Percentiles rank a stretch among this genome's conserved stretches.
Conservation (phyloP, 2,113 vertebrate species). For the Muntiacus reevesi region DNA sequence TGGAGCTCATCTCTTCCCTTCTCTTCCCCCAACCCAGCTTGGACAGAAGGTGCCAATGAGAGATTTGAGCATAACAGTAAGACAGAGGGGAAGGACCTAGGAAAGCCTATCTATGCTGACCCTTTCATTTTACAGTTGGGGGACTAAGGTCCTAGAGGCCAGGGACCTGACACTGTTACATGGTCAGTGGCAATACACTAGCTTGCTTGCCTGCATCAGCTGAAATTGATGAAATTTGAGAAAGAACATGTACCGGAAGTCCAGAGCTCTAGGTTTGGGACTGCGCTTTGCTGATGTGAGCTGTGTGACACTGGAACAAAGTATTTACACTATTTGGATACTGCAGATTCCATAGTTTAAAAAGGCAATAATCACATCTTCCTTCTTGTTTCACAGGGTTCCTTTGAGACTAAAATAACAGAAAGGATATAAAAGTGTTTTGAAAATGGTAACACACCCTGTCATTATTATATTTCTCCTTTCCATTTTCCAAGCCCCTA, state of each 20-base stretch:
- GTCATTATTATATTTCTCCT: not conserved
- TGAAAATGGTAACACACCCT: not conserved
- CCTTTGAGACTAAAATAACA: conserved; percentile 20
- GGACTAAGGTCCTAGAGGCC: not conserved
- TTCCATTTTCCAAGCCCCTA: not conserved
- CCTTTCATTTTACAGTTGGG: not conserved
- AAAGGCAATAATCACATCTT: not conserved
- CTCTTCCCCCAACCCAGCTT: conserved; percentile 65
- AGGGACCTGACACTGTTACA: not conserved
- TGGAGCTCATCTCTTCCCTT: conserved; percentile 73
- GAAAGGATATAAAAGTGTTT: conserved; percentile 11
- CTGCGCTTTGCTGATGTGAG: not conserved
- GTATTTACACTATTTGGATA: not conserved
- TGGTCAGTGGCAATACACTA: not conserved
- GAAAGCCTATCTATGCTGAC: not conserved
- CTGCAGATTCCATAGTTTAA: not conserved
- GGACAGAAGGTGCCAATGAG: conserved; percentile 76
- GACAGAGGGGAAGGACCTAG: not conserved
- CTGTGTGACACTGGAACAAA: not conserved
- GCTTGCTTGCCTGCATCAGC: not conserved
- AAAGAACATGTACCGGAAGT: not conserved
- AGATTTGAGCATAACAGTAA: conserved; percentile 57
- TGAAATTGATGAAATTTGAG: not conserved
- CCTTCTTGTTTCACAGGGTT: not conserved
- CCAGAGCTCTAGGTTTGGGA: not conserved